These are phyloP conservation scores for Prenolepis imparis DNA, from an alignment of 2,888 invertebrate genomes.

Conservation along the genomic window DNA sequence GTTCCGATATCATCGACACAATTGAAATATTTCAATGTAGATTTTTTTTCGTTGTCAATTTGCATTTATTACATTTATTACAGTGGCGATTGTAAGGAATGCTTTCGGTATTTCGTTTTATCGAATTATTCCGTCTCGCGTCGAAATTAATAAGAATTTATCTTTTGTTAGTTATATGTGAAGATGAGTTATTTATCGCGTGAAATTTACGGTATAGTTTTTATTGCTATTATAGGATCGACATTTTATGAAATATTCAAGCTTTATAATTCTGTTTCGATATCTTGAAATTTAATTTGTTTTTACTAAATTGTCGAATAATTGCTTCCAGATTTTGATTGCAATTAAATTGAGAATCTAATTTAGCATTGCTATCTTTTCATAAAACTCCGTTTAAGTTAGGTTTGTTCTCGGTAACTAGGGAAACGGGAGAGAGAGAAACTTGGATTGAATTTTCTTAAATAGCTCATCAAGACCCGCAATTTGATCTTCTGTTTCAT, in stretches of 20 bases:
- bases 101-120: not conserved
- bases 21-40: not conserved
- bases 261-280: not conserved
- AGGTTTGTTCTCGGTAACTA: slow-evolving; percentile 25
- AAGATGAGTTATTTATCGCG: not conserved
- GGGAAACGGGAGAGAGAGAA: slow-evolving; percentile 3
- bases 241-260: slow-evolving; percentile 1
- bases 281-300: not conserved
- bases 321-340: not conserved
- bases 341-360: slow-evolving; percentile 25
- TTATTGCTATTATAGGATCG: not conserved
- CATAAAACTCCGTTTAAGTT: slow-evolving; percentile 32
- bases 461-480: slow-evolving; percentile 38
- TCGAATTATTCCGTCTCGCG: not conserved
- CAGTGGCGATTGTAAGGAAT: not conserved
- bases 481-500: slow-evolving; percentile 40
- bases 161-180: not conserved
- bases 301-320: not conserved
- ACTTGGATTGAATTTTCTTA: slow-evolving; percentile 49
- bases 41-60: not conserved
- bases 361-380: slow-evolving; percentile 35
- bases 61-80: not conserved
- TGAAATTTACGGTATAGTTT: not conserved
- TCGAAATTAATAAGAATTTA: not conserved
- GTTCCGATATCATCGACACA: not conserved